A percentile compares a stretch with the other conserved stretches of the same genome.
Evolutionary conservation across 2,888 invertebrate species (phyloP).

Genomic region (Calameuta filiformis): DNA sequence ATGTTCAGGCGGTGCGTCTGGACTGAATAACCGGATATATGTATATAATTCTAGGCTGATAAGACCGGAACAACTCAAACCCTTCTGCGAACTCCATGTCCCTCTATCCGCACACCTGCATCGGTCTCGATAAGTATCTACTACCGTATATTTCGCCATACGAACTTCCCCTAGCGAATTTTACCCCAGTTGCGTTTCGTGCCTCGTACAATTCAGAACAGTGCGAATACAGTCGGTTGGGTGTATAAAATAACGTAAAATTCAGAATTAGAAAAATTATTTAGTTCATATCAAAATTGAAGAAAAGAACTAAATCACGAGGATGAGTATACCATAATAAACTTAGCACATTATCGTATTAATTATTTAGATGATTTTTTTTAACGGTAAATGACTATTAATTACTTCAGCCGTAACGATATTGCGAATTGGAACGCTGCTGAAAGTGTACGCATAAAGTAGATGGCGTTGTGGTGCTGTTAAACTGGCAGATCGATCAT

Average conservation of each 20-base stretch:
- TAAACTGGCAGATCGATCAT: not conserved
- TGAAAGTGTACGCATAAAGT: not conserved
- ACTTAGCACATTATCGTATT: not conserved
- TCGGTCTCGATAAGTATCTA: not conserved
- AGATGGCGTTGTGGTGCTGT: not conserved
- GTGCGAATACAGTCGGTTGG: not conserved
- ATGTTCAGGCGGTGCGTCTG: not conserved
- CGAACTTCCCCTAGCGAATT: not conserved
- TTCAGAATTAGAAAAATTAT: not conserved
- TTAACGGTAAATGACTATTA: not conserved
- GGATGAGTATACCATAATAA: not conserved
- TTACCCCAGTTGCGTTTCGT: not conserved
- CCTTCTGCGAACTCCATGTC: not conserved
- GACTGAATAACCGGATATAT: not conserved
- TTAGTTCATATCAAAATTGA: no score
- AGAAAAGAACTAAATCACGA: not conserved
- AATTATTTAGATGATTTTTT: not conserved
- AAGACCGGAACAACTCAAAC: not conserved
- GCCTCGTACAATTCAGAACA: not conserved
- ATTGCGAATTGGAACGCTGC: not conserved
- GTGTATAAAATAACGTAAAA: not conserved
- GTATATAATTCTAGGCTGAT: not conserved
- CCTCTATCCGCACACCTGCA: not conserved
- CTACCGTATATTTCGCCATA: not conserved
- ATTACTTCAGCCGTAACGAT: not conserved